phyloP scores from a whole-genome alignment of 2,113 vertebrate species.

The Perognathus longimembris region DNA sequence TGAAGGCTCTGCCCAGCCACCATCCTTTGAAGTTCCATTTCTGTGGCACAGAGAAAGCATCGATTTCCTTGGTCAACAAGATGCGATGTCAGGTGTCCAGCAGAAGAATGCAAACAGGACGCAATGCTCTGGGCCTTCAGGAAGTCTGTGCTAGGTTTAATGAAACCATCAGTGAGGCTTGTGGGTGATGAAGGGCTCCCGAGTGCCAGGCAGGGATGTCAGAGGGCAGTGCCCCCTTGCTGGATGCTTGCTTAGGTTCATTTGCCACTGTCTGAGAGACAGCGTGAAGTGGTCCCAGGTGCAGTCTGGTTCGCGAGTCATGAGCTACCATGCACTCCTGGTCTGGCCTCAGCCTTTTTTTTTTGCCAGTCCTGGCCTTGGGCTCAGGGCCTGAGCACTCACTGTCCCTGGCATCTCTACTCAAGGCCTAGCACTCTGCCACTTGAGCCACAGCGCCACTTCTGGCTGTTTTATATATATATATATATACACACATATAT shows the following conservation, averaged over 20 bases:
- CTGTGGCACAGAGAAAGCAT: not conserved
- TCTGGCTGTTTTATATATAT: too few relatives aligned
- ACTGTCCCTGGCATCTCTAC: too few relatives aligned
- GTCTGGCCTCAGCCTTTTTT: not conserved
- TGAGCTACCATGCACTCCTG: not conserved
- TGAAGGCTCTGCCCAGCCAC: not conserved
- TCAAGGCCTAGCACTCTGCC: too few relatives aligned
- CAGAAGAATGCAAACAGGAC: not conserved
- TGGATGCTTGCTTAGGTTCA: not conserved
- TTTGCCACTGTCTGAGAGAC: not conserved
- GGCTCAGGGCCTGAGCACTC: too few relatives aligned
- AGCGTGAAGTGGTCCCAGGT: not conserved
- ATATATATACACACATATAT: too few relatives aligned
- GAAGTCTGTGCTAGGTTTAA: not conserved
- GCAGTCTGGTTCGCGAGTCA: not conserved
- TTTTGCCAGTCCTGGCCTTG: too few relatives aligned
- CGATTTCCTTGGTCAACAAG: not conserved
- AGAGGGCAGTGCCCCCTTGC: not conserved
- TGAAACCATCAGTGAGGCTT: not conserved
- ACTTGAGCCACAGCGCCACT: too few relatives aligned
- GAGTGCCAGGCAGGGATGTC: not conserved
- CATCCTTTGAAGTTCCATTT: slow-evolving; percentile 24
- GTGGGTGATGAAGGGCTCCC: not conserved
- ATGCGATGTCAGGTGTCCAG: not conserved
- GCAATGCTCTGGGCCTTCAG: not conserved